Evolutionary conservation across 2,888 invertebrate species (phyloP).

Genomic region (Metallyticus violacea): DNA sequence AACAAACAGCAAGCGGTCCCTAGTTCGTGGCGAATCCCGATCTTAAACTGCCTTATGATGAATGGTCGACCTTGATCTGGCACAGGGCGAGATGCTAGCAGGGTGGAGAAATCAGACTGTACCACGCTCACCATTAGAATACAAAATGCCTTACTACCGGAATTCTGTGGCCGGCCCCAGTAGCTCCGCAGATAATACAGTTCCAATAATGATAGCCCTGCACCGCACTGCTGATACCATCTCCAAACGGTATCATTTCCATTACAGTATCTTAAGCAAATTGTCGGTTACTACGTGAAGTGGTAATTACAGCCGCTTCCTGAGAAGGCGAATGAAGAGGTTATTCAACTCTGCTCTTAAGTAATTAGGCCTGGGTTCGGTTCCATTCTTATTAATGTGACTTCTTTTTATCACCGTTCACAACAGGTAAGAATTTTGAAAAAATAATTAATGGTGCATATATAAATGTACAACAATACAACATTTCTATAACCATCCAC

Average conservation of each 20-base stretch:
- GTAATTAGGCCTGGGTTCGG: too few relatives aligned
- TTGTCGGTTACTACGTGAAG: background rate
- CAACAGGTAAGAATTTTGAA: too few relatives aligned
- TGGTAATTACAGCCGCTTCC: background rate
- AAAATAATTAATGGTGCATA: too few relatives aligned
- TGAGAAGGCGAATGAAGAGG: background rate
- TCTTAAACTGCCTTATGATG: too few relatives aligned
- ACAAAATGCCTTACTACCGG: background rate
- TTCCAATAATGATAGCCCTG: background rate
- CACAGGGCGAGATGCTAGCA: background rate
- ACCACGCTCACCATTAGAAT: slow-evolving; percentile 7
- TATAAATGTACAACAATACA: too few relatives aligned
- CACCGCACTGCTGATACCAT: background rate
- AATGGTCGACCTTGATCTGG: too few relatives aligned
- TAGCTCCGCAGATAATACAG: background rate
- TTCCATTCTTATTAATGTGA: too few relatives aligned
- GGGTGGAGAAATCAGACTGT: background rate
- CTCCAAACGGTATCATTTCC: background rate
- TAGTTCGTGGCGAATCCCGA: too few relatives aligned
- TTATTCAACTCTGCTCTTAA: background rate
- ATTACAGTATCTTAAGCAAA: background rate
- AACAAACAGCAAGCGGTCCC: too few relatives aligned
- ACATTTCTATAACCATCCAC: too few relatives aligned
- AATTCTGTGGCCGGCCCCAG: background rate
- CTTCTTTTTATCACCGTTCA: too few relatives aligned